phyloP scores from a whole-genome alignment of 2,113 vertebrate species.

The Syrmaticus mikado region DNA sequence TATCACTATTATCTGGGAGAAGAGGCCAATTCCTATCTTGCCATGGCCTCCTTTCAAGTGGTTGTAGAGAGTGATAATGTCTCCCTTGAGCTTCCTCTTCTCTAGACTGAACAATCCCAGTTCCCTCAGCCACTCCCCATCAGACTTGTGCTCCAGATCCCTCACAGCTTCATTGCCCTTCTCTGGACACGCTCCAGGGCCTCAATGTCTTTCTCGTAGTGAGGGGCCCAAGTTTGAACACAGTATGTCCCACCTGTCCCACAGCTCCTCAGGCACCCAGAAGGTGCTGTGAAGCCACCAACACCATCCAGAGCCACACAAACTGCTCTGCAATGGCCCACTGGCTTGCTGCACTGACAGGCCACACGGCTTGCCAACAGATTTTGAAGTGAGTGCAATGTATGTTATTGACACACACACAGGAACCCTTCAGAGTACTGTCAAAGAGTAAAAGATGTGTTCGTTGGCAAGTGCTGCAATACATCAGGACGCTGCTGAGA shows the following conservation, averaged over 20 bases:
- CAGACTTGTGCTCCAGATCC: no score
- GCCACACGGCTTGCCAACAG: background rate
- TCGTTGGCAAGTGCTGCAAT: conserved; percentile 24
- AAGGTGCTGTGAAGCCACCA: background rate
- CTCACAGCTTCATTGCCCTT: no score
- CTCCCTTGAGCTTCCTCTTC: no score
- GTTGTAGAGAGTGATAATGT: no score
- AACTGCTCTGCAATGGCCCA: rapidly evolving
- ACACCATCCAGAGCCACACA: background rate
- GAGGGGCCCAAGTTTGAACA: no score
- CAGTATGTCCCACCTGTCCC: rapidly evolving
- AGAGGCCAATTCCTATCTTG: no score
- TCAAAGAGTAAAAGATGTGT: background rate
- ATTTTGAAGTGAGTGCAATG: background rate
- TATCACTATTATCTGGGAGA: no score
- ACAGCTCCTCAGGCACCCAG: rapidly evolving
- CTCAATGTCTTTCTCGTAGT: no score
- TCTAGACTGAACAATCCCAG: no score
- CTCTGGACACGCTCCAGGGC: no score
- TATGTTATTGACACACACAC: background rate
- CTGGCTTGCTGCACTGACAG: background rate
- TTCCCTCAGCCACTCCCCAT: no score
- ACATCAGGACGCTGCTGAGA: conserved; percentile 2
- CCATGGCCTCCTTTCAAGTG: no score
- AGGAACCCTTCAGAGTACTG: rapidly evolving